Evolutionary conservation across 2,888 invertebrate species (phyloP).

Genomic region (Gasteruption jaculator): DNA sequence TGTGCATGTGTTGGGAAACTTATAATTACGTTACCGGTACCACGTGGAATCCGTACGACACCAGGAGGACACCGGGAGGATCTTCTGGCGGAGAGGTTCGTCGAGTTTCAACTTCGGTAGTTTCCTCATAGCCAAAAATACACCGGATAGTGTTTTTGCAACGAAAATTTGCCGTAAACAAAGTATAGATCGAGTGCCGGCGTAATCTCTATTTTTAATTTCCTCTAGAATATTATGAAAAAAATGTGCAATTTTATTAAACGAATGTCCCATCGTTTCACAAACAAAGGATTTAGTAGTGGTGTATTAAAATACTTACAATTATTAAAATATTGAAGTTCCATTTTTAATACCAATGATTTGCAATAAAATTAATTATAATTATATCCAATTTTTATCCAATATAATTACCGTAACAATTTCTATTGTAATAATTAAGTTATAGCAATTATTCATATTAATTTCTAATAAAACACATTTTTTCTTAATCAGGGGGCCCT

Average conservation of each 20-base stretch:
- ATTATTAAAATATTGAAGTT: too few species aligned
- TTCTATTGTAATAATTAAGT: constrained; percentile 1
- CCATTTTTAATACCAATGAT: too few species aligned
- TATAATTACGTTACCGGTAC: constrained; percentile 73
- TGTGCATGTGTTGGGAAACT: constrained; percentile 85
- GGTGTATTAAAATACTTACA: too few species aligned
- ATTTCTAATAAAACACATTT: neutral
- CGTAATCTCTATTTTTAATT: too few species aligned
- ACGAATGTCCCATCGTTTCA: too few species aligned
- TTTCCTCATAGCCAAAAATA: neutral
- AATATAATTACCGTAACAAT: neutral
- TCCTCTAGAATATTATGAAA: too few species aligned
- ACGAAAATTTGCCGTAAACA: too few species aligned
- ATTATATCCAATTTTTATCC: too few species aligned
- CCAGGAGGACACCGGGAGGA: constrained; percentile 72
- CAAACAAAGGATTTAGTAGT: too few species aligned
- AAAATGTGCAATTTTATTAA: too few species aligned
- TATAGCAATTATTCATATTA: neutral
- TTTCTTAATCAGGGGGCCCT: constrained; percentile 61
- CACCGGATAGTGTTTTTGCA: neutral
- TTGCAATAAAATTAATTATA: too few species aligned
- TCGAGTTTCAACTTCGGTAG: constrained; percentile 2
- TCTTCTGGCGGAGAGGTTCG: constrained; percentile 84
- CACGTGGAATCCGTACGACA: constrained; percentile 80
- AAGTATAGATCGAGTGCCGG: too few species aligned